Base-by-base conservation (phyloP, 2,113 vertebrate genomes). In the Phainopepla nitens region DNA sequence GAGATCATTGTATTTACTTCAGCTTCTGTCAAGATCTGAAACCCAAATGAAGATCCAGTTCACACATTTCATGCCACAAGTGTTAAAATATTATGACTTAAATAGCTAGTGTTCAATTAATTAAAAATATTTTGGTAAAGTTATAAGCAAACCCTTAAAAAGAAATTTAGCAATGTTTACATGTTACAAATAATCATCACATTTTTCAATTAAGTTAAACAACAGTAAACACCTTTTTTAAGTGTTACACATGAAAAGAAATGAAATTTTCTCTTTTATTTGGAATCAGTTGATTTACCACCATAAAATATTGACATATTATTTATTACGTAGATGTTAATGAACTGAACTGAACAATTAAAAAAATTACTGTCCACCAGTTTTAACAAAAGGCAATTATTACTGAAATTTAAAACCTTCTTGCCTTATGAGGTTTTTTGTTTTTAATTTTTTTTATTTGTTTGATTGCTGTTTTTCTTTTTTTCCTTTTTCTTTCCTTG, bases 351-450 rank as follows among this genome's bases (percentile, higher is more conserved):
- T 10, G 17, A 72, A 68, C 3, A 57, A 53, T 44, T 51, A 5
- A 47, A 80, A 82, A 84, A 81, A 10, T 3, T 21, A 51, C 21
- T 13, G 13, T 75, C 10, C 14, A 5, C 9, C 3, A 36, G 6
- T 17, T 75, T 27, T 42, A 80, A 53, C 2, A 64, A 68, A 83
- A 73, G 11, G 2, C 2, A 61, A 28, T 80, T 64, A 69, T 64
- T 42, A 58, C 11, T 85, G 24, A 71, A 82, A 80, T 60, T 56
- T 41, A 42, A 80, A 68, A 64, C 6, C 11, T 61, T 53, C 7
- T 21, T 41, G 7, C 11, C 7, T 15, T 28, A 8, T 1, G 2
- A 1, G 3, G 0, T 1, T 12, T 27, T 39, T n/a, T 35, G 5
- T 2, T 27, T 60, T 60, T 36, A 9, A 8, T 18, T 39, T 39